Percentiles rank a stretch among this genome's conserved stretches.
These are phyloP conservation scores for Criorhina ranunculi DNA, from an alignment of 2,888 invertebrate species.

Conservation along the genomic window DNA sequence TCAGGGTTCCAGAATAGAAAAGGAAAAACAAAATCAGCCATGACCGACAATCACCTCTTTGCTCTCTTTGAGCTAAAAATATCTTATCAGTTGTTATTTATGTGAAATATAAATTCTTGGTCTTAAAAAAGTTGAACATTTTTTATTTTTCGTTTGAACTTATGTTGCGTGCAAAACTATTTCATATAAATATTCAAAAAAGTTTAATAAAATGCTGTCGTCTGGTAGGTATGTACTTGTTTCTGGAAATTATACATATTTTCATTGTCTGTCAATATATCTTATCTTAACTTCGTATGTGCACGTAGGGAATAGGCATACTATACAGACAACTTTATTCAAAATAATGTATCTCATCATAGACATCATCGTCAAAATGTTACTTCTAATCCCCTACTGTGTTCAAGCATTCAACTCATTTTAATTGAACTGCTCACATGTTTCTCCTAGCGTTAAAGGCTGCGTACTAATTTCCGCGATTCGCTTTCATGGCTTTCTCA, in stretches of 20 bases:
- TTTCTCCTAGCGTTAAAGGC: conserved; percentile 40
- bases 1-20: background rate
- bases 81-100: conserved; percentile 63
- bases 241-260: background rate
- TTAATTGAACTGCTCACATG: conserved; percentile 37
- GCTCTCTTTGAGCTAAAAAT: conserved; percentile 42
- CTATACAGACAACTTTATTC: too few relatives aligned
- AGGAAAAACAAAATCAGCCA: conserved; percentile 12
- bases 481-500: conserved; percentile 49
- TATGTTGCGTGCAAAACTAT: background rate
- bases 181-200: conserved; percentile 8
- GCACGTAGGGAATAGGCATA: too few relatives aligned
- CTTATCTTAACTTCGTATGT: background rate
- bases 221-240: background rate
- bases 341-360: too few relatives aligned
- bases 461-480: conserved; percentile 42
- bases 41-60: conserved; percentile 34
- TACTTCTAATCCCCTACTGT: background rate
- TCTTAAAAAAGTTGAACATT: background rate
- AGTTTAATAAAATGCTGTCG: background rate
- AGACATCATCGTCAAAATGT: too few relatives aligned
- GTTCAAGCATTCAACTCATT: conserved; percentile 3
- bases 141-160: background rate
- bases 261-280: too few relatives aligned
- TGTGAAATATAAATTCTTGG: conserved; percentile 7